Evolutionary conservation across 2,888 invertebrate species (phyloP).

Genomic region (Agrotis ipsilon): DNA sequence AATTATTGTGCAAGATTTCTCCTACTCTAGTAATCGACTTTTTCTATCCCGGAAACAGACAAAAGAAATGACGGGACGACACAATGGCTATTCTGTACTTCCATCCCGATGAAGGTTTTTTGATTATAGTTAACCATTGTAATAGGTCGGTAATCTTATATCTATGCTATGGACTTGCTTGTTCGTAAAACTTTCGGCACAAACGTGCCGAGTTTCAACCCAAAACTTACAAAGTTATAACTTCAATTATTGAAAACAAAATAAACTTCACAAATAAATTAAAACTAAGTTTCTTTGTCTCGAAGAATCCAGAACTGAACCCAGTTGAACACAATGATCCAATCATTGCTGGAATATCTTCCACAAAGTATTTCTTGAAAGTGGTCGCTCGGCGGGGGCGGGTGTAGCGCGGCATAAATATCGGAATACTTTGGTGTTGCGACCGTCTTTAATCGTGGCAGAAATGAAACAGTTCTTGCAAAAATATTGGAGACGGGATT

Average conservation of each 20-base stretch:
- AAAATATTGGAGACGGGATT: too few species aligned
- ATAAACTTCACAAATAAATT: background rate
- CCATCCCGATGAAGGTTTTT: too few species aligned
- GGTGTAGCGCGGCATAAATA: conserved; percentile 6
- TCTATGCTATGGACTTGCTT: too few species aligned
- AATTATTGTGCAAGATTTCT: too few species aligned
- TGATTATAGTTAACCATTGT: too few species aligned
- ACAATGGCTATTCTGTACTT: too few species aligned
- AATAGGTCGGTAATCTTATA: too few species aligned
- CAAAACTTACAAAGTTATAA: background rate
- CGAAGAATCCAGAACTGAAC: conserved; percentile 9
- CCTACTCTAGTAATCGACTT: too few species aligned
- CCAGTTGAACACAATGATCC: conserved; percentile 24
- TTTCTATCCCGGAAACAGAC: too few species aligned
- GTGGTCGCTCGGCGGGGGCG: background rate
- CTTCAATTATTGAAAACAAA: background rate
- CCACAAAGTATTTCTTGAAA: conserved; percentile 13
- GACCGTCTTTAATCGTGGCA: conserved; percentile 8
- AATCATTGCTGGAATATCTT: conserved; percentile 26
- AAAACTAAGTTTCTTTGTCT: background rate
- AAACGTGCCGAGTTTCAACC: too few species aligned
- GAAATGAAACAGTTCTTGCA: background rate
- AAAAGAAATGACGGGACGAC: too few species aligned
- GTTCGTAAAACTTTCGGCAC: too few species aligned
- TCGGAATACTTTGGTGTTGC: conserved; percentile 19